Evolutionary conservation across 2,888 invertebrate species (phyloP).

Genomic region (Synergus japonicus): DNA sequence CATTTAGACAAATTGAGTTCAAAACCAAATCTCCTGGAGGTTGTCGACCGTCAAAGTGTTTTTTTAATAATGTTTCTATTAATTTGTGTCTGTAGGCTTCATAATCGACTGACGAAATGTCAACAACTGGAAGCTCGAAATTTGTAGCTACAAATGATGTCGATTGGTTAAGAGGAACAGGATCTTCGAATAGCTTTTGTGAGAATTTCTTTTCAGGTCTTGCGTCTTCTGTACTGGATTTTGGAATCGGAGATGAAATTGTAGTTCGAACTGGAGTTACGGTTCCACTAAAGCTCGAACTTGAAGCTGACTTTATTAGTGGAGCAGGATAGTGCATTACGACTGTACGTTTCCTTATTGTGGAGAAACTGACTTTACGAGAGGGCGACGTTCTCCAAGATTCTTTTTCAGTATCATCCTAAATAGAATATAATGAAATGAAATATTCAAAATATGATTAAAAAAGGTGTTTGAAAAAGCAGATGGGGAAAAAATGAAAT

Average conservation of each 20-base stretch:
- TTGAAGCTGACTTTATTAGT: slow-evolving; percentile 61
- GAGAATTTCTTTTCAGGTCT: slow-evolving; percentile 9
- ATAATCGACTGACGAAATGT: slow-evolving; percentile 57
- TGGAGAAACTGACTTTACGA: slow-evolving; percentile 40
- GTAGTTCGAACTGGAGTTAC: slow-evolving; percentile 54
- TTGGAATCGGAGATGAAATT: slow-evolving; percentile 61
- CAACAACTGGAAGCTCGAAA: slow-evolving; percentile 58
- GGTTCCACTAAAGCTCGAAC: slow-evolving; percentile 58
- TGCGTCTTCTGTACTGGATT: slow-evolving; percentile 45
- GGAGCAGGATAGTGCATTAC: slow-evolving; percentile 65
- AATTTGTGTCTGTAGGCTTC: slow-evolving; percentile 56
- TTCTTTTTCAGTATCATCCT: slow-evolving; percentile 43
- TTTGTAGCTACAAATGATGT: slow-evolving; percentile 60
- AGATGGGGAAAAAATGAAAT: too few relatives aligned
- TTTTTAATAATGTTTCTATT: slow-evolving; percentile 64
- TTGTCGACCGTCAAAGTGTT: slow-evolving; percentile 65
- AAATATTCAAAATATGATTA: neutral
- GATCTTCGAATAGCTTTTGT: slow-evolving; percentile 36
- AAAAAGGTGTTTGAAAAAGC: too few relatives aligned
- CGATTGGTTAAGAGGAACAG: slow-evolving; percentile 56
- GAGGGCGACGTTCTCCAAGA: neutral
- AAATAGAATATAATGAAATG: neutral
- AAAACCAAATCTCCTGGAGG: slow-evolving; percentile 71
- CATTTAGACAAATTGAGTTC: slow-evolving; percentile 70
- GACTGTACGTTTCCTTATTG: slow-evolving; percentile 51